Evolutionary conservation across 2,113 vertebrate species (phyloP), one percentile per base, ranked within the genome.

Genomic region (Gymnogyps californianus): DNA sequence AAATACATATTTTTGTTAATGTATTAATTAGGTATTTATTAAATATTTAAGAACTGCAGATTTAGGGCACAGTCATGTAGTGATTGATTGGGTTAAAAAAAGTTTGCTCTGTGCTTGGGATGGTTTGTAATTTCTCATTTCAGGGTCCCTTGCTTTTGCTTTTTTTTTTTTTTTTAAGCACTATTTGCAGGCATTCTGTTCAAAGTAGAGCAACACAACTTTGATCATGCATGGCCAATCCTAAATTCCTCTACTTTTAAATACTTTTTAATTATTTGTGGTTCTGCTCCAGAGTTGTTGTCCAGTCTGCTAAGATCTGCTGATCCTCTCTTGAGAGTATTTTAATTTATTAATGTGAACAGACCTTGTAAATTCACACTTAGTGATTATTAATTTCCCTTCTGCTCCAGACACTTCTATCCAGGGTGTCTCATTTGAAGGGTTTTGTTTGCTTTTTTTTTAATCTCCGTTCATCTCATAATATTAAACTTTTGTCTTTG

Each of bases 301-400:
- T 84, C 75, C 84, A 88, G 58, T 51, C 20, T 62, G 22, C 62
- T 85, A 74, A 77, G 38, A 95, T 74, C 29, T 67, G 58, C 20
- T 64, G 36, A 65, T 76, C 17, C 15, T 84, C 67, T 92, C 61
- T 62, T 34, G 15, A 61, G 61, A 83, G 24, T 21, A 54, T 71
- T 94, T 87, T 87, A 83, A 90, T 93, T 94, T 95, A 92, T 91
- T 86, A 81, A 93, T 79, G 59, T 40, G 54, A 93, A 40, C 38
- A 94, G 42, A 88, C 31, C n/a, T 92, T 82, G 59, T 78, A 95
- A 84, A 90, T 97, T 94, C 65, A 89, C 65, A 89, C 22, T 89
- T 77, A 44, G 51, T 69, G 80, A 77, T 90, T 89, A 83, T 67
- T 81, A 93, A 93, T 93, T 93, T 90, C 34, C 32, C 59, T 96